Conservation (phyloP, 2,113 vertebrate genomes). For the Xiphias gladius region DNA sequence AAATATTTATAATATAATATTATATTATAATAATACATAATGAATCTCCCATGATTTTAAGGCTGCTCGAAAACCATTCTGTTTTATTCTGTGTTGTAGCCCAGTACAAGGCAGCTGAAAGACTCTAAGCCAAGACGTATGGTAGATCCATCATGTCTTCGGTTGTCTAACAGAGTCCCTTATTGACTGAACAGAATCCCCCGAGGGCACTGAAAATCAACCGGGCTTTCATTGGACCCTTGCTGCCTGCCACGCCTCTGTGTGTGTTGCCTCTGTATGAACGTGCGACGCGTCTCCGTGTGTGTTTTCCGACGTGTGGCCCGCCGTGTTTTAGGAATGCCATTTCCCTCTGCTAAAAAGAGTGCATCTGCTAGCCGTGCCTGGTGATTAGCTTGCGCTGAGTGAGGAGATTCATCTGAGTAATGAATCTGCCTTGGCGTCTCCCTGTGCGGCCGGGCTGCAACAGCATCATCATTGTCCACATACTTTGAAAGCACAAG, state of each 20-base stretch:
- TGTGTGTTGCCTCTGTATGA: slow-evolving; percentile 36
- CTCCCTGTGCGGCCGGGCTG: not conserved
- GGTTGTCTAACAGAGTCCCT: slow-evolving; percentile 77
- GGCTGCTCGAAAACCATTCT: not conserved
- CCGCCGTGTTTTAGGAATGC: slow-evolving; percentile 21
- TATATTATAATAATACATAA: no score
- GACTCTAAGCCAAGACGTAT: slow-evolving; percentile 45
- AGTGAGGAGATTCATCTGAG: slow-evolving; percentile 46
- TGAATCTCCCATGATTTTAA: not conserved
- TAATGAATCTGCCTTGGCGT: slow-evolving; percentile 14
- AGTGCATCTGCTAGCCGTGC: not conserved
- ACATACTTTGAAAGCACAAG: not conserved
- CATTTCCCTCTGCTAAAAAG: slow-evolving; percentile 23
- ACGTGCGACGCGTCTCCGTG: slow-evolving; percentile 16
- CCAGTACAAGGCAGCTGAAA: slow-evolving; percentile 39
- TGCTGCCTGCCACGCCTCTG: slow-evolving; percentile 61
- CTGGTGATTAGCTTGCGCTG: slow-evolving; percentile 40
- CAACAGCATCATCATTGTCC: not conserved
- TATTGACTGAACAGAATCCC: slow-evolving; percentile 74
- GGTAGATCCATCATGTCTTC: slow-evolving; percentile 75
- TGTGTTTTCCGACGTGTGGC: slow-evolving; percentile 22
- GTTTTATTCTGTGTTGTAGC: not conserved
- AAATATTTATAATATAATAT: no score
- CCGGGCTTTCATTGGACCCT: slow-evolving; percentile 73
- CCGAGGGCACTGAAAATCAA: slow-evolving; percentile 75